Conservation (phyloP, 1,140 invertebrate genomes). For the Rhyacophila brunnea region DNA sequence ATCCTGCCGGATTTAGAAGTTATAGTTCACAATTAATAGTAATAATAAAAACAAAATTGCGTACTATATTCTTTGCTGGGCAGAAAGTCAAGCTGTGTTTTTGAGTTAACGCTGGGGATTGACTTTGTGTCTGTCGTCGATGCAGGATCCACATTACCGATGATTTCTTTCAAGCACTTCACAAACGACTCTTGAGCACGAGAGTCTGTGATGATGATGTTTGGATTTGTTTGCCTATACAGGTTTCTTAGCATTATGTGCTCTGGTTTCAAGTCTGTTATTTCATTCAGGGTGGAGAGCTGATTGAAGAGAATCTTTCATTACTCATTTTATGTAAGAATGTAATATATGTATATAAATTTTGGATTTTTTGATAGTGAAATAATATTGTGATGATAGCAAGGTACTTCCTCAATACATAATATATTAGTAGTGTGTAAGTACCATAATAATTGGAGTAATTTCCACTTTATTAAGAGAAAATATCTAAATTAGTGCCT, state of each 20-base stretch:
- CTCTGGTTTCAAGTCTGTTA: constrained; percentile 58
- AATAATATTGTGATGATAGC: too few species aligned
- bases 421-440: too few species aligned
- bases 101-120: constrained; percentile 36
- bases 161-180: constrained; percentile 43
- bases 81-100: constrained; percentile 53
- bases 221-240: constrained; percentile 63
- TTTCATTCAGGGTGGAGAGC: constrained; percentile 63
- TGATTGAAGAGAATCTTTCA: constrained; percentile 30
- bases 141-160: constrained; percentile 38
- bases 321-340: too few species aligned
- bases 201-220: constrained; percentile 55
- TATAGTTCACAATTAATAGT: too few species aligned
- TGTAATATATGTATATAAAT: too few species aligned
- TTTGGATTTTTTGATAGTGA: too few species aligned
- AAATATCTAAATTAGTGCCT: too few species aligned
- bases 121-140: constrained; percentile 39
- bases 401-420: too few species aligned
- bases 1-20: too few species aligned
- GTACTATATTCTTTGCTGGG: constrained; percentile 59
- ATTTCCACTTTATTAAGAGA: too few species aligned
- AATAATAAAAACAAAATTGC: neutral
- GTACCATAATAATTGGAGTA: too few species aligned
- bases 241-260: constrained; percentile 59
- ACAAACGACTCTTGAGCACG: constrained; percentile 50